A percentile compares a stretch with the other conserved stretches of the same genome.
Evolutionary conservation across 1,140 invertebrate genomes (phyloP).

Genomic region (Geopemphigus sp.): DNA sequence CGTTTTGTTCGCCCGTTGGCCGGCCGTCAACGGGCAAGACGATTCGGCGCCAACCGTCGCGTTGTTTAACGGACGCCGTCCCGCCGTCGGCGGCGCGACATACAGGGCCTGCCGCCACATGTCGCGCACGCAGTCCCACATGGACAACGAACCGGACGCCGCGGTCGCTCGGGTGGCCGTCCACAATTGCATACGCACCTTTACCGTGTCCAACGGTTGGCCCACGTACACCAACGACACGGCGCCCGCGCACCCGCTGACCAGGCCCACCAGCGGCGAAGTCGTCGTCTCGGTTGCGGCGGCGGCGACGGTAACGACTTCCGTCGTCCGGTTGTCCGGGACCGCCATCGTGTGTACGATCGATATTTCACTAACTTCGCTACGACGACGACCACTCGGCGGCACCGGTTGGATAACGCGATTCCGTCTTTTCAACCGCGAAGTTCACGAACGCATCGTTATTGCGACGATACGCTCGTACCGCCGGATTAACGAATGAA

Average conservation of each 20-base stretch:
- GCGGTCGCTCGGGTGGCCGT: neutral
- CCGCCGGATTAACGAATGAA: too few species aligned
- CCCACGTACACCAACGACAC: conserved; percentile 92
- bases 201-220: conserved; percentile 94
- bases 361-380: too few species aligned
- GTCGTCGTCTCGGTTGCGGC: neutral
- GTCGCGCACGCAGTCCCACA: conserved; percentile 30
- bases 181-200: conserved; percentile 95
- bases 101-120: conserved; percentile 14
- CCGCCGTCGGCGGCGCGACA: neutral
- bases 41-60: conserved; percentile 61
- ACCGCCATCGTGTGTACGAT: too few species aligned
- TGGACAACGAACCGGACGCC: neutral
- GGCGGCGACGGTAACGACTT: too few species aligned
- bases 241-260: conserved; percentile 68
- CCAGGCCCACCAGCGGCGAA: conserved; percentile 35
- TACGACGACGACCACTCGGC: too few species aligned
- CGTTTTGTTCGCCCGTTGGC: neutral
- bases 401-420: too few species aligned
- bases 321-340: too few species aligned
- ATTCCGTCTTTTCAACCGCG: too few species aligned
- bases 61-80: neutral
- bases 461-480: too few species aligned
- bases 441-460: too few species aligned
- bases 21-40: neutral